Base-by-base conservation (phyloP, 2,113 vertebrate genomes). In the Synodontis membranacea region DNA sequence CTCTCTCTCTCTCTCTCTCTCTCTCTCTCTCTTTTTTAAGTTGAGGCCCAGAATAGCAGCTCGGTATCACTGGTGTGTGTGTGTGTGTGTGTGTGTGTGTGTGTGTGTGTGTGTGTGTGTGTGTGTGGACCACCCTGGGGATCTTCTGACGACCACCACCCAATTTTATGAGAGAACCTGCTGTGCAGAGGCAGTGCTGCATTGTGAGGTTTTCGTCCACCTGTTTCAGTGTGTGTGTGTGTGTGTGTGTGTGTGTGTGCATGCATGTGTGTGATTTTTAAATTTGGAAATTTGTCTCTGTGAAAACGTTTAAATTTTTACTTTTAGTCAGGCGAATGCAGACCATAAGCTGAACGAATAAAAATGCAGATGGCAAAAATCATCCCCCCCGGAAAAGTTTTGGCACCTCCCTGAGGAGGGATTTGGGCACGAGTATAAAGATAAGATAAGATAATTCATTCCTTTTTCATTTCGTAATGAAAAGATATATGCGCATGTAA, bases 51-150 rank as follows among this genome's bases (percentile, higher is more conserved):
- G 70, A 88, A 88, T 86, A 86, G 84, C 74, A 64, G 31, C 64
- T 42, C 10, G 28, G 88, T 84, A 82, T 86, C 34, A 52, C 19
- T 31, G 42, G 31, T 74, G 74, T 44, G 74, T 80, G 72, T 48
- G 11, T 74, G 80, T 25, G 84, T 82, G n/a, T 76, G 79, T 83
- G 79, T 75, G 87, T 75, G 70, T 60, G 84, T 78, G 84, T 68
- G 82, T 68, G 82, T 68, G 82, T 50, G 81, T 68, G 60, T 68
- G 81, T 68, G 82, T 52, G 81, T 66, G 81, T 56, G 37, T 83
- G 84, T 37, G 88, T 80, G 44, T 76, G 84, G 94, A 94, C 94
- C 94, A 94, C 94, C 94, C 93, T 84, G 74, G 92, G 86, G 89
- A 90, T 66, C 89, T 86, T 84, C 86, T 68, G 80, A 89, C 80